Base-by-base conservation (phyloP, 2,113 vertebrate species). In the Pedetes capensis region DNA sequence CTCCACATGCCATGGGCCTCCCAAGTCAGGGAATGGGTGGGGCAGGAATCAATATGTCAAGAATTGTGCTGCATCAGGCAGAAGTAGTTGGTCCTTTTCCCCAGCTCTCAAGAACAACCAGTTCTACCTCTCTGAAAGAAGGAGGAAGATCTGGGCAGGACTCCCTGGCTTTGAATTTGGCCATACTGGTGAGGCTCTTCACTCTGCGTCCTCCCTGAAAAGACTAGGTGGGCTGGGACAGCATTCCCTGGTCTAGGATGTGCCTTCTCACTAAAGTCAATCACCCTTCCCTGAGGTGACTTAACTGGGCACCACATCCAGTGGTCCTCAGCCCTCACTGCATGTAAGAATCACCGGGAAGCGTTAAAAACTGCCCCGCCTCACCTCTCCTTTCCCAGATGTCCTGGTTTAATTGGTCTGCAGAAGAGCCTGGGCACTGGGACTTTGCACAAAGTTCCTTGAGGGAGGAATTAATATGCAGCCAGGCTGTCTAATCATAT, bases 371-470 rank as follows among this genome's bases (percentile, higher is more conserved):
- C 20, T 39, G 34, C 27, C 22, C 8, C 25, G 5, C 74, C 44
- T 16, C 3, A 4, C 34, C 42, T 11, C 0, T 5, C 2, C 3
- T 66, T 14, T 29, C 66, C 12, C 34, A 42, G 32, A 69, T 14
- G 22, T 17, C 37, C 7, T 16, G 32, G 18, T 55, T 91, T 71
- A 88, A 71, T 75, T 44, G n/a, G 51, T 64, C 51, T 86, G 66
- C 32, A 61, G 39, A 81, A 85, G 27, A 23, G 14, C 5, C 25
- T 37, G 20, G 27, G 51, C 47, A 13, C 85, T 57, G 53, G 53
- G 51, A 72, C 10, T 34, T 76, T 53, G 29, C 20, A 55, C 49
- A 75, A 6, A 29, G 74, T 27, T 79, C 80, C 63, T 95, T 23
- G 6, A 39, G 69, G 61, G 55, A n/a, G n/a, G n/a, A 42, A 80